These are phyloP conservation scores for Dermolepida albohirtum DNA, from an alignment of 2,888 invertebrate genomes.

Conservation along the genomic window DNA sequence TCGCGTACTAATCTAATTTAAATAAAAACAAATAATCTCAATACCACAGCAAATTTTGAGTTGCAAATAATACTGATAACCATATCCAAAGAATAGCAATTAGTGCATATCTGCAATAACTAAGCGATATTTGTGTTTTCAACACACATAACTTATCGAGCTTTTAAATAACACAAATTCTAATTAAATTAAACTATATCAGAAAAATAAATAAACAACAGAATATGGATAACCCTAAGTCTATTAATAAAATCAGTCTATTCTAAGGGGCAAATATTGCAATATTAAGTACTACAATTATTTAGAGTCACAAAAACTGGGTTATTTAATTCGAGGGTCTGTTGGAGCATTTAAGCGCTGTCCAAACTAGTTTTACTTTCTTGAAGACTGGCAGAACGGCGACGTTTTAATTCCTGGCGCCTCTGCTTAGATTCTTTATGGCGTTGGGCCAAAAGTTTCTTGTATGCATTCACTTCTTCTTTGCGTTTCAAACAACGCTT, in stretches of 20 bases:
- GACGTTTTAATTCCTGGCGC: slow-evolving; percentile 71
- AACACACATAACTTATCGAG: slow-evolving; percentile 14
- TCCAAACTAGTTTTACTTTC: slow-evolving; percentile 86
- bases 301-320: slow-evolving; percentile 25
- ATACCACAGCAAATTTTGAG: slow-evolving; percentile 28
- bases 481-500: slow-evolving; percentile 74
- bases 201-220: slow-evolving; percentile 31
- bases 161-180: slow-evolving; percentile 7
- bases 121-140: slow-evolving; percentile 4
- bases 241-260: slow-evolving; percentile 31
- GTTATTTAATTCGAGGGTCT: slow-evolving; percentile 4
- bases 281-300: slow-evolving; percentile 25
- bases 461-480: slow-evolving; percentile 79
- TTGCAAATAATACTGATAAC: slow-evolving; percentile 33
- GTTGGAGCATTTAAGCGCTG: slow-evolving; percentile 65
- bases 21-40: slow-evolving; percentile 13
- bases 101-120: slow-evolving; percentile 5
- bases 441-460: slow-evolving; percentile 78
- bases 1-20: slow-evolving; percentile 17
- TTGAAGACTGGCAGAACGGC: slow-evolving; percentile 84
- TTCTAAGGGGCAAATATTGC: slow-evolving; percentile 24
- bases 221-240: not conserved
- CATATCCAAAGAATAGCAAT: slow-evolving; percentile 11
- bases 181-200: slow-evolving; percentile 1
- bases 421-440: slow-evolving; percentile 71